Conservation (phyloP, 2,797 vertebrate species). For the Chelon auratus region DNA sequence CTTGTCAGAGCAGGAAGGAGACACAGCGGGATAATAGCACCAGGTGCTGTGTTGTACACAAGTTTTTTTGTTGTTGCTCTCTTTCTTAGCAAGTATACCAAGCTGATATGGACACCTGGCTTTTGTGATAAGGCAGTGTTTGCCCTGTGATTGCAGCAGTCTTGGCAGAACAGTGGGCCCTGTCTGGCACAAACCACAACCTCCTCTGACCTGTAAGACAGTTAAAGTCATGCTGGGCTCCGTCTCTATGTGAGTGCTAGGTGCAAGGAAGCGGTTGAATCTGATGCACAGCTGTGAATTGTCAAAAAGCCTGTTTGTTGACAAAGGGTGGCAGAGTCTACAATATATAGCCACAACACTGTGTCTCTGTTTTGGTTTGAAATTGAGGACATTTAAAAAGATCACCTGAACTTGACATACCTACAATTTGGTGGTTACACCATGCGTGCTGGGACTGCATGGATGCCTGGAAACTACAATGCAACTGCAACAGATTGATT, state of each 20-base stretch:
- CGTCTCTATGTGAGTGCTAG: slow-evolving; percentile 54
- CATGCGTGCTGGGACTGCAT: neutral
- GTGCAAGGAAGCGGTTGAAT: slow-evolving; percentile 44
- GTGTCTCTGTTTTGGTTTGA: slow-evolving; percentile 25
- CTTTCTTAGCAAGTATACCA: slow-evolving; percentile 62
- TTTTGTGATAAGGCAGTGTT: slow-evolving; percentile 63
- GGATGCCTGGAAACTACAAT: neutral
- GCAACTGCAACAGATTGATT: neutral
- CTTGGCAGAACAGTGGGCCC: slow-evolving; percentile 63
- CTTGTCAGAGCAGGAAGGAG: slow-evolving; percentile 56
- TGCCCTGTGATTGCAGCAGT: slow-evolving; percentile 57
- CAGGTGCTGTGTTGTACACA: slow-evolving; percentile 78
- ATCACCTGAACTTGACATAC: slow-evolving; percentile 2
- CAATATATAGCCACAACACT: neutral
- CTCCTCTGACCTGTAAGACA: slow-evolving; percentile 71
- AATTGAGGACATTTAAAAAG: slow-evolving; percentile 3
- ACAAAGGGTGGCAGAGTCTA: neutral
- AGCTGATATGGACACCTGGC: slow-evolving; percentile 79
- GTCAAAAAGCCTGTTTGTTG: slow-evolving; percentile 39
- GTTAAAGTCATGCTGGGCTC: slow-evolving; percentile 64
- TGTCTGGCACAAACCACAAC: slow-evolving; percentile 58
- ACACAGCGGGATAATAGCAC: slow-evolving; percentile 55
- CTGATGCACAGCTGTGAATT: slow-evolving; percentile 54
- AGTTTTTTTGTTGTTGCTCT: slow-evolving; percentile 66
- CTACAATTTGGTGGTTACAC: neutral